A percentile compares a stretch with the other conserved stretches of the same genome.
These are phyloP conservation scores for Frankliniella fusca DNA, from an alignment of 2,888 invertebrate species.

Conservation along the genomic window DNA sequence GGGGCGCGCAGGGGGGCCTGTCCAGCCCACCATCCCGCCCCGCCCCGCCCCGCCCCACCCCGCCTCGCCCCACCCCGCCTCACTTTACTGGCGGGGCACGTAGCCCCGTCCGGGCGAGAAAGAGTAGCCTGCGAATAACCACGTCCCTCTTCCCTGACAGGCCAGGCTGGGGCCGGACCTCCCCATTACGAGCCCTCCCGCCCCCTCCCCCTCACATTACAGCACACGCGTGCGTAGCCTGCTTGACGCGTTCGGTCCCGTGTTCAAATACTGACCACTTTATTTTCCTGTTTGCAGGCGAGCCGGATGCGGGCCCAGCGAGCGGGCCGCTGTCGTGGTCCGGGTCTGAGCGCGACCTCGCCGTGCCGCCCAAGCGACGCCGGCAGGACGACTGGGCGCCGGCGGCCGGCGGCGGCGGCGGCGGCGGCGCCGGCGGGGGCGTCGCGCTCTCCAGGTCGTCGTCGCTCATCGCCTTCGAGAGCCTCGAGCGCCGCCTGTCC, in stretches of 20 bases:
- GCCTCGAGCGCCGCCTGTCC: slow-evolving; percentile 47
- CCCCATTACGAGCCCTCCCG: slow-evolving; percentile 2
- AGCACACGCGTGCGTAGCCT: slow-evolving; percentile 27
- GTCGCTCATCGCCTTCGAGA: slow-evolving; percentile 51
- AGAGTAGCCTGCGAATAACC: too few relatives aligned
- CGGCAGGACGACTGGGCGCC: slow-evolving; percentile 48
- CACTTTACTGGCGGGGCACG: not conserved
- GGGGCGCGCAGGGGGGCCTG: slow-evolving; percentile 45
- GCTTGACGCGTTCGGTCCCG: not conserved
- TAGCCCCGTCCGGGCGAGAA: not conserved
- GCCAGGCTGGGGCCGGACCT: too few relatives aligned
- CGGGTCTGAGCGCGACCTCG: slow-evolving; percentile 69
- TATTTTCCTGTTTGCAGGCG: slow-evolving; percentile 50
- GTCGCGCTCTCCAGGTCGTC: slow-evolving; percentile 52
- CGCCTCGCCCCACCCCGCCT: slow-evolving; percentile 38
- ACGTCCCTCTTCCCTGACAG: too few relatives aligned
- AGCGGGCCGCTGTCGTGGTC: slow-evolving; percentile 49
- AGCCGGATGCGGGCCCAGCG: not conserved
- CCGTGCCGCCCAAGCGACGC: slow-evolving; percentile 69
- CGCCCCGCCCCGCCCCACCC: slow-evolving; percentile 40
- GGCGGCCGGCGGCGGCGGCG: slow-evolving; percentile 34
- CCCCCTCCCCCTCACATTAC: slow-evolving; percentile 36
- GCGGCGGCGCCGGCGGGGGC: slow-evolving; percentile 46
- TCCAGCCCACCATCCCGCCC: slow-evolving; percentile 37
- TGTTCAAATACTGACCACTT: slow-evolving; percentile 43